Evolutionary conservation across 1,140 invertebrate genomes (phyloP), one percentile per base, ranked within the genome.

Genomic region (Metaphire vulgaris): DNA sequence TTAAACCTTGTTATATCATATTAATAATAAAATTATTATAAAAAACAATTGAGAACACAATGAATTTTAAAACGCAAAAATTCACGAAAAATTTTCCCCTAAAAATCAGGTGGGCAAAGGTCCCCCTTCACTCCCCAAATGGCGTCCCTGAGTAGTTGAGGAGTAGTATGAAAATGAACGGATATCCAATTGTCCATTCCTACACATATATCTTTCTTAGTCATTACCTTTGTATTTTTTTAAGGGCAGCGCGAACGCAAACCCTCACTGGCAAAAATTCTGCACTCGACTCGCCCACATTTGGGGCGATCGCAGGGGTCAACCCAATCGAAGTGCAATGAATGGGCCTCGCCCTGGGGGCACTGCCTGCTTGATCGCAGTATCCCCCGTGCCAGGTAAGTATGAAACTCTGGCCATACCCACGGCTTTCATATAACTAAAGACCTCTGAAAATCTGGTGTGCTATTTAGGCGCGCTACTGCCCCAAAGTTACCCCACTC

Each of bases 291-390:
- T 89, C 90, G 89, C 85, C 88, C 89, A 88, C 88, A 88, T 90
- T 90, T 89, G 89, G 89, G 88, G 86, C 88, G 90, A 90, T 91
- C 90, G 90, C 90, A 90, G 88, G 89, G 87, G 89, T 90, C 90
- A 91, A 87, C 90, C 87, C 85, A 86, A 87, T 88, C 90, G 87
- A 81, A 88, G 90, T 91, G 90, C 90, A 91, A 91, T 91, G 90
- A 88, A 84, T 87, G 84, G 87, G 88, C 88, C 89, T 90, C 88
- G 81, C 86, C 88, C 89, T 89, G 89, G 87, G 88, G 88, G 87
- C 88, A 89, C 88, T 88, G 85, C 89, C 89, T 90, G 89, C 81
- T 1, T 89, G 89, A 90, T 90, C 89, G 88, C 84, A 88, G 87
- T 89, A 81, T 86, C 87, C 87, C 88, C 89, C 87, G 84, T 87